Evolutionary conservation across 2,888 invertebrate species (phyloP), one percentile per base, ranked within the genome.

Genomic region (Smittia aterrima): DNA sequence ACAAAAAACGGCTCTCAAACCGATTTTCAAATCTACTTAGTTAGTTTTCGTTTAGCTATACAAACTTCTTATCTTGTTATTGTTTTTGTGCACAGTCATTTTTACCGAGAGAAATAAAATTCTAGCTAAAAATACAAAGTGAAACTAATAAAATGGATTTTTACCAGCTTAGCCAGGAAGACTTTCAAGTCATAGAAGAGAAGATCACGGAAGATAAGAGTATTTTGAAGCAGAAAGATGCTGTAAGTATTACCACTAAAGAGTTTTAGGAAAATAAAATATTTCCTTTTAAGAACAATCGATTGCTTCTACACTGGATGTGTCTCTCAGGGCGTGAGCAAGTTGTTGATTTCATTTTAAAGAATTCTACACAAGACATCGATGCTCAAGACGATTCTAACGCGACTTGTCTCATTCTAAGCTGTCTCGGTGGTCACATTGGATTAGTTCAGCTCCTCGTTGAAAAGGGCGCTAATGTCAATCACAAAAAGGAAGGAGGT

Each of bases 401-500:
- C 13, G 72, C 74, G 0, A 75, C 76, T 16, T 74, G 76, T 64
- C 66, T 76, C 6, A 75, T 76, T 20, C 54, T 76, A 27, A 75
- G 75, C 3, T 47, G 70, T 9, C 62, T 76, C 13, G 75, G 75
- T 22, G 76, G 76, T 11, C 73, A 75, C n/a, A 38, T 75, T 9
- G 66, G 66, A 24, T 62, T 75, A 22, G 74, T 68, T 16, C 53
- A 75, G 53, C 6, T 72, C 16, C 54, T 76, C 6, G 22, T 76
- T 16, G 66, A 70, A 6, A 62, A 47, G 16, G 76, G 76, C 7
- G 76, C 76, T 3, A 32, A 75, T 75, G 74, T 76, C 1, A 75
- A 76, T 72, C 62, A 74, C 1, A 53, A 66, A 66, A 76, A 76
- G 53, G 20, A 32, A 16, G 68, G 75, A 32, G 76, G 76, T 18